Percentiles rank a stretch among this genome's conserved stretches.
These are phyloP conservation scores for Plotosus lineatus DNA, from an alignment of 2,113 vertebrate genomes.

Conservation along the genomic window DNA sequence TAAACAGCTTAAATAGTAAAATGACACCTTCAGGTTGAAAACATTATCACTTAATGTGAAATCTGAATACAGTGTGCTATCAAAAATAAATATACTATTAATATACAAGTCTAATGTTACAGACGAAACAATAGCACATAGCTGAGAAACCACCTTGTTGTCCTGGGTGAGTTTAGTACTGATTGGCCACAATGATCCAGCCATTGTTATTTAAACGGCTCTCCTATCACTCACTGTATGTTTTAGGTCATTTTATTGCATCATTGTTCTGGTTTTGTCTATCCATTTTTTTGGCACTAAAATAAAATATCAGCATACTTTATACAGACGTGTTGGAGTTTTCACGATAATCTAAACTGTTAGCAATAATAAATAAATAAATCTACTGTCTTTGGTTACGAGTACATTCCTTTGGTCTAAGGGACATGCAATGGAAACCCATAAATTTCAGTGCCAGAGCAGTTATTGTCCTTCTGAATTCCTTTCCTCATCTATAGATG, in stretches of 20 bases:
- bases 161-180: not conserved
- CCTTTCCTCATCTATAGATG: not conserved
- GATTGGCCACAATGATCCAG: not conserved
- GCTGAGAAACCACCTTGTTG: not conserved
- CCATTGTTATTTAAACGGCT: not conserved
- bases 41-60: not conserved
- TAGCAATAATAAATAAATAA: not conserved
- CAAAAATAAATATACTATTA: not conserved
- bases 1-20: not conserved
- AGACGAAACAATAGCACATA: not conserved
- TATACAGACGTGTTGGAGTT: not conserved
- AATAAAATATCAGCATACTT: not conserved
- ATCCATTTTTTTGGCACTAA: not conserved
- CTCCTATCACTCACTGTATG: not conserved
- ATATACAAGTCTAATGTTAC: not conserved
- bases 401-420: not conserved
- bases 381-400: not conserved
- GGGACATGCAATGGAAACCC: not conserved
- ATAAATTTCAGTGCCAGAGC: not conserved
- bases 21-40: not conserved
- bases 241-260: not conserved
- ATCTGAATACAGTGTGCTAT: not conserved
- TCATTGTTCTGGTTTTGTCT: not conserved
- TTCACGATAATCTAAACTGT: not conserved
- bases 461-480: not conserved